Percentiles rank a stretch among this genome's conserved stretches.
phyloP scores from a whole-genome alignment of 1,140 invertebrate genomes.

The Oedothorax gibbosus region DNA sequence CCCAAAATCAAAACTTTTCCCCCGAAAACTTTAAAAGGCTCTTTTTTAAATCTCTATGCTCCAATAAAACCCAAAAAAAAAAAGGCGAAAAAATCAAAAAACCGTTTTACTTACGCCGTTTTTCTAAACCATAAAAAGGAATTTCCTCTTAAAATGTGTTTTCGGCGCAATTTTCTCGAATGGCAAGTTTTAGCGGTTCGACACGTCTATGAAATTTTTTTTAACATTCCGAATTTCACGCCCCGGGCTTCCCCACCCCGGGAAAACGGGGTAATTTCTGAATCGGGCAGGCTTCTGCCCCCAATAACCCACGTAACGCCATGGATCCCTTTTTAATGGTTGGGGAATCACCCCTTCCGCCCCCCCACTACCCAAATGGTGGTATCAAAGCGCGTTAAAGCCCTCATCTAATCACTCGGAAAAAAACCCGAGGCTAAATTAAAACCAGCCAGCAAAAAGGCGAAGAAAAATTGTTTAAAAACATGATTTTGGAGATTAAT shows the following conservation, averaged over 20 bases:
- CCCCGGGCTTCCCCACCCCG: conserved; percentile 34
- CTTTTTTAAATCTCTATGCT: no score
- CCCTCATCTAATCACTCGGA: conserved; percentile 59
- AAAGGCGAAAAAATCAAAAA: no score
- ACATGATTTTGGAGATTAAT: conserved; percentile 59
- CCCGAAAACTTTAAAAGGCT: no score
- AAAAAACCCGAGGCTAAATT: conserved; percentile 61
- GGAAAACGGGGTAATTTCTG: conserved; percentile 58
- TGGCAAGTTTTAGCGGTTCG: conserved; percentile 27
- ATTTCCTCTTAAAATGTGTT: conserved; percentile 33
- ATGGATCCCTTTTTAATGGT: conserved; percentile 49
- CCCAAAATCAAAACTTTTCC: no score
- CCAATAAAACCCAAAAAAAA: no score
- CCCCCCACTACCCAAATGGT: conserved; percentile 45
- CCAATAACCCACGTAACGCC: conserved; percentile 53
- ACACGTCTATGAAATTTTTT: conserved; percentile 57
- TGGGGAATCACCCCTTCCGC: not conserved
- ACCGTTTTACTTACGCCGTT: no score
- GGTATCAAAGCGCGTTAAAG: conserved; percentile 57
- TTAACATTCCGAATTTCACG: conserved; percentile 55
- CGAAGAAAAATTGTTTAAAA: conserved; percentile 60
- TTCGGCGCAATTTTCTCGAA: conserved; percentile 22
- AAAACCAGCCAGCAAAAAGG: conserved; percentile 55
- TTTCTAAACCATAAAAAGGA: conserved; percentile 11
- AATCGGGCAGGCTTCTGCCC: conserved; percentile 48